Evolutionary conservation across 2,113 vertebrate genomes (phyloP).

Genomic region (Caretta caretta): DNA sequence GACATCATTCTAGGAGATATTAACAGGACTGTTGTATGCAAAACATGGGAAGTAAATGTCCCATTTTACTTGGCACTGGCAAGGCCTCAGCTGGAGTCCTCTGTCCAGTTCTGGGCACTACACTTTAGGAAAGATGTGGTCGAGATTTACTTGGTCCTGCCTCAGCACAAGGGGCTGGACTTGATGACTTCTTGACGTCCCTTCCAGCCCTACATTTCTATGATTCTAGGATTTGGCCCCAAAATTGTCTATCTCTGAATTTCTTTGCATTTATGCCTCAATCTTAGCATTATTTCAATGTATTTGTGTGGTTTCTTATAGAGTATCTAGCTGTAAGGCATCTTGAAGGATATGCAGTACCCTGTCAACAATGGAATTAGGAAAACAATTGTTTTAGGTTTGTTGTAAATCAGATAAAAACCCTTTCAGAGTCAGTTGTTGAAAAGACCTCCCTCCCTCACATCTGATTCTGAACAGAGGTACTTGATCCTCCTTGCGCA

Average conservation of each 20-base stretch:
- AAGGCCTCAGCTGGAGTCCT: background rate
- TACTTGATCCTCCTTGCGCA: background rate
- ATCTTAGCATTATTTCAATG: background rate
- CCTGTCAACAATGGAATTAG: background rate
- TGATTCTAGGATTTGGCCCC: conserved; percentile 1
- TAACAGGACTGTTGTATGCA: background rate
- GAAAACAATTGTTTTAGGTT: background rate
- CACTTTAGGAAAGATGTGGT: no score
- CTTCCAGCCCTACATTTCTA: no score
- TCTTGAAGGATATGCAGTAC: background rate
- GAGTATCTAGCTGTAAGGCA: background rate
- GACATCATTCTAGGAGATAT: background rate
- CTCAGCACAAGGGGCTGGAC: no score
- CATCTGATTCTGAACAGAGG: background rate
- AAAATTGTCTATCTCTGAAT: background rate
- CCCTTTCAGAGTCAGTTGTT: background rate
- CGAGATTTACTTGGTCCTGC: no score
- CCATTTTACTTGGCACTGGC: background rate
- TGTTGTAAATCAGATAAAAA: background rate
- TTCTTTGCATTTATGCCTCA: background rate
- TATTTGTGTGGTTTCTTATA: background rate
- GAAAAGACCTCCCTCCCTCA: conserved; percentile 21
- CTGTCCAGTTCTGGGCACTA: no score
- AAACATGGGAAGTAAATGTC: background rate
- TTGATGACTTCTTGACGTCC: no score